Evolutionary conservation across 2,113 vertebrate genomes (phyloP).

Genomic region (Xyrauchen texanus): DNA sequence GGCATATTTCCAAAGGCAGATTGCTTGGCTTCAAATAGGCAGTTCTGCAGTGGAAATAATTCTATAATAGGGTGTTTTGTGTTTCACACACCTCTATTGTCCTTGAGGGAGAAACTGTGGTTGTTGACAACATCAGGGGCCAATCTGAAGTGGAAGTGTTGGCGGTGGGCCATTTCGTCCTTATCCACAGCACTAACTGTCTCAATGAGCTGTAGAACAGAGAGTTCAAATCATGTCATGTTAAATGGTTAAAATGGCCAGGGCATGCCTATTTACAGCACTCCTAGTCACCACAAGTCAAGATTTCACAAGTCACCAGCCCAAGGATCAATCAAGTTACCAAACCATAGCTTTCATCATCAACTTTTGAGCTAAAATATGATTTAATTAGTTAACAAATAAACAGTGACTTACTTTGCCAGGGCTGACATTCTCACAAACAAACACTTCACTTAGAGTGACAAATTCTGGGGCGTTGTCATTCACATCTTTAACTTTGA

Average conservation of each 20-base stretch:
- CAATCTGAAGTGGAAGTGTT: constrained; percentile 90
- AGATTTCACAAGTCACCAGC: not conserved
- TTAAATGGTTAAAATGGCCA: constrained; percentile 22
- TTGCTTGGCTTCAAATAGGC: constrained; percentile 2
- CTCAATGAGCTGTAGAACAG: constrained; percentile 68
- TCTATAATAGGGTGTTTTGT: not conserved
- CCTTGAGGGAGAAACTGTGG: constrained; percentile 94
- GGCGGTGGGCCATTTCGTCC: constrained; percentile 88
- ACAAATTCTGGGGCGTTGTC: constrained; percentile 94
- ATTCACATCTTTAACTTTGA: constrained; percentile 88
- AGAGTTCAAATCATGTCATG: constrained; percentile 10
- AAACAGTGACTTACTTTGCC: constrained; percentile 79
- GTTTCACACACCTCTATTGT: constrained; percentile 86
- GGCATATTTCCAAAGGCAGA: constrained; percentile 9
- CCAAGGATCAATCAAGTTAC: not conserved
- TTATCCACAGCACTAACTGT: constrained; percentile 94
- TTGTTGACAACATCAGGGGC: constrained; percentile 89
- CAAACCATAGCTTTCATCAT: too few relatives aligned
- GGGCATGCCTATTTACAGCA: constrained; percentile 13
- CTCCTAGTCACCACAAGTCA: too few relatives aligned
- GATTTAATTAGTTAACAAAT: not conserved
- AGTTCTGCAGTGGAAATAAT: not conserved
- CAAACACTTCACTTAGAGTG: constrained; percentile 84
- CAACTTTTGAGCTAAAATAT: too few relatives aligned
- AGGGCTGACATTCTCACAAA: constrained; percentile 86